Evolutionary conservation across 2,113 vertebrate genomes (phyloP).

Genomic region (Dendrocopos noguchii): DNA sequence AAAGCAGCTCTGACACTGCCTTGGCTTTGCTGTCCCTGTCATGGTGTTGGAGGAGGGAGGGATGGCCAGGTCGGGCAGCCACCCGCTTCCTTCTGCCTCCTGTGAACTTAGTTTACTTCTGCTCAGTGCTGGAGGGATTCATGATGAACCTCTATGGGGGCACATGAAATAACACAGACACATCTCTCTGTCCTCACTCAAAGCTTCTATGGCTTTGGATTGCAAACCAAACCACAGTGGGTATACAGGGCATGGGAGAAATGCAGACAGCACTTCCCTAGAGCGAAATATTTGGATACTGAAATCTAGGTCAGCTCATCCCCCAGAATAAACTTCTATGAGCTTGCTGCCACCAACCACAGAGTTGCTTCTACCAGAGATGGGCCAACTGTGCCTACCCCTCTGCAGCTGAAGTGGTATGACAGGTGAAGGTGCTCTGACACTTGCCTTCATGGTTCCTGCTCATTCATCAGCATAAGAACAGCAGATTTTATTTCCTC

Average conservation of each 20-base stretch:
- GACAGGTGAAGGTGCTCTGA: not conserved
- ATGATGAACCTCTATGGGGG: accelerated
- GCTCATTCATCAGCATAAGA: not conserved
- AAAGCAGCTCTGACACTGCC: constrained; percentile 2
- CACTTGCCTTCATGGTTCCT: not conserved
- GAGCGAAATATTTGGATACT: not conserved
- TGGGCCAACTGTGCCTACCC: not conserved
- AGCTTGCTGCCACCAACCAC: not conserved
- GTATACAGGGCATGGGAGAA: not conserved
- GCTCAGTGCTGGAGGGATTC: not conserved
- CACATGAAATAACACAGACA: not conserved
- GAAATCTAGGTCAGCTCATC: not conserved
- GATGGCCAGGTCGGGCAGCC: not conserved
- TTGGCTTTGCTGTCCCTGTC: not conserved
- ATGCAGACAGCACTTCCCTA: not conserved
- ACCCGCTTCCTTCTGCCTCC: not conserved
- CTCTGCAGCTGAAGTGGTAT: not conserved
- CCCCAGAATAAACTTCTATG: not conserved
- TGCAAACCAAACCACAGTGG: not conserved
- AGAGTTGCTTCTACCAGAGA: not conserved
- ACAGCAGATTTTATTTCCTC: not conserved
- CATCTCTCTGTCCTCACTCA: not conserved
- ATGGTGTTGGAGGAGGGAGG: not conserved
- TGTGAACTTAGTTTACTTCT: not conserved
- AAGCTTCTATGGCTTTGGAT: not conserved